These are phyloP conservation scores for Slavum lentiscoides DNA, from an alignment of 2,888 invertebrate genomes.

Conservation along the genomic window DNA sequence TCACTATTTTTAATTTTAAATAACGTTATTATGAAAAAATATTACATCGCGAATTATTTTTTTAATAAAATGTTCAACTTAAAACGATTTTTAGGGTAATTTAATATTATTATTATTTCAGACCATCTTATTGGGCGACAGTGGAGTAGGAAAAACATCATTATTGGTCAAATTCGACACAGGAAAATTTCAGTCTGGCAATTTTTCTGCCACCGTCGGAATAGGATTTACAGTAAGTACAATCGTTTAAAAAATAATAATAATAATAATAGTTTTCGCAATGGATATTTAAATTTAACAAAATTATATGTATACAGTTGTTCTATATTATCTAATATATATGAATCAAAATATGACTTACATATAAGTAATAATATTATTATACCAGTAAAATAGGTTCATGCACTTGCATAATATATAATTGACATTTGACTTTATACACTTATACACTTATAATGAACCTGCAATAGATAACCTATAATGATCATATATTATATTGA, in stretches of 20 bases:
- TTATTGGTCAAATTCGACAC: conserved; percentile 91
- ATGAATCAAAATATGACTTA: too few species aligned
- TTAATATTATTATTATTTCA: conserved; percentile 60
- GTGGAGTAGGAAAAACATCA: conserved; percentile 91
- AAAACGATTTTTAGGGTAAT: neutral
- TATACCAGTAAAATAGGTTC: neutral
- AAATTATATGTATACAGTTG: neutral
- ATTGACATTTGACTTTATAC: too few species aligned
- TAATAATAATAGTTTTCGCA: neutral
- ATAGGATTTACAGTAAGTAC: conserved; percentile 90
- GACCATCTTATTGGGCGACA: conserved; percentile 92
- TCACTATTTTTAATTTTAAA: neutral
- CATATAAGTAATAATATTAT: too few species aligned
- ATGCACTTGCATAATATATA: neutral
- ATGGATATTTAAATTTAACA: neutral
- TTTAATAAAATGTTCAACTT: neutral
- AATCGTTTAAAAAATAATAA: too few species aligned
- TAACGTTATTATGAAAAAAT: neutral
- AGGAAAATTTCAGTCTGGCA: conserved; percentile 85
- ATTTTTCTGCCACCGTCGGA: conserved; percentile 92
- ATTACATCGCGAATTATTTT: too few species aligned
- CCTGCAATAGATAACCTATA: too few species aligned
- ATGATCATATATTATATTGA: too few species aligned
- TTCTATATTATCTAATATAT: neutral
- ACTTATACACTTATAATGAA: too few species aligned